Evolutionary conservation across 2,888 invertebrate species (phyloP).

Genomic region (Enchytraeus crypticus): DNA sequence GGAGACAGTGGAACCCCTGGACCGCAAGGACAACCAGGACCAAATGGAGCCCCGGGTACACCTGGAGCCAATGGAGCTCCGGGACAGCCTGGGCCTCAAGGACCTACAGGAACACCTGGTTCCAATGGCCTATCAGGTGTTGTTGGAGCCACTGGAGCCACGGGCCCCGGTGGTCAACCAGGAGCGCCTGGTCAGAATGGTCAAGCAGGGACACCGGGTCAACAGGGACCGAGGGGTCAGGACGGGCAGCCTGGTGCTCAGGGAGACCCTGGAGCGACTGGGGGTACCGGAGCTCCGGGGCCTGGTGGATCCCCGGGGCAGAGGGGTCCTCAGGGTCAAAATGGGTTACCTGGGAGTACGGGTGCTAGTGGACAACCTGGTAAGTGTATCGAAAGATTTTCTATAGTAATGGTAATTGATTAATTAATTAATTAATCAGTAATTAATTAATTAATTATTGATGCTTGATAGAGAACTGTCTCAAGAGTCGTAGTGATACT

Average conservation of each 20-base stretch:
- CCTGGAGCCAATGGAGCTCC: constrained; percentile 9
- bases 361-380: background rate
- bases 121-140: constrained; percentile 34
- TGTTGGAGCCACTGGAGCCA: constrained; percentile 49
- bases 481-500: too few species aligned
- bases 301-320: constrained; percentile 15
- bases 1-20: constrained; percentile 7
- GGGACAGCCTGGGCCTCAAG: constrained; percentile 14
- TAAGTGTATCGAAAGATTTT: too few species aligned
- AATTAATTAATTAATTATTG: too few species aligned
- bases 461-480: too few species aligned
- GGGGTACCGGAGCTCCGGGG: constrained; percentile 5
- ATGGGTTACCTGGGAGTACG: constrained; percentile 6
- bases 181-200: constrained; percentile 9
- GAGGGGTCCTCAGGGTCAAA: constrained; percentile 10
- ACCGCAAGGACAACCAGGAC: constrained; percentile 13
- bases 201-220: constrained; percentile 8
- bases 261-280: background rate
- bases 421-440: too few species aligned
- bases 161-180: constrained; percentile 48
- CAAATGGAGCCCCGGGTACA: constrained; percentile 13
- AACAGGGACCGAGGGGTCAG: constrained; percentile 3
- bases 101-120: constrained; percentile 65
- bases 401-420: too few species aligned
- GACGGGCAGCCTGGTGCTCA: constrained; percentile 11